Conservation (phyloP, 2,113 vertebrate species). For the Mastomys natalensis region DNA sequence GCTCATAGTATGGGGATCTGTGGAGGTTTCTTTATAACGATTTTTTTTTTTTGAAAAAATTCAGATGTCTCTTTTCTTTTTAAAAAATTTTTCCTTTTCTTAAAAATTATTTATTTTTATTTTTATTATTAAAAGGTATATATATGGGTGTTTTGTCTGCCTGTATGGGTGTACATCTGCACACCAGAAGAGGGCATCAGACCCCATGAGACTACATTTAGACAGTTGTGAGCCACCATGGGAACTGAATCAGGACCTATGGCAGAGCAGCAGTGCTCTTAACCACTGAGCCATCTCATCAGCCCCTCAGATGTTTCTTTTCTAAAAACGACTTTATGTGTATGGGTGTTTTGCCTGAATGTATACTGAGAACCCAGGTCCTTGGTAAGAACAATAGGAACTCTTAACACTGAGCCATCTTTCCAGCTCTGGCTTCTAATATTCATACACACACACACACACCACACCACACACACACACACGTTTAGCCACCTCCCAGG, state of each 20-base stretch:
- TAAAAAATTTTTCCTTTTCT: no score
- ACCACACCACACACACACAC: background rate
- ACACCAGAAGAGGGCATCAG: background rate
- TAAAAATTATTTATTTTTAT: background rate
- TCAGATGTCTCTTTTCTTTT: slow-evolving; percentile 28
- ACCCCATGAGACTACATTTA: background rate
- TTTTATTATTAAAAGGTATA: background rate
- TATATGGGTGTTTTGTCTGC: background rate
- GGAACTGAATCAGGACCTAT: background rate
- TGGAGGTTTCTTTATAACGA: background rate
- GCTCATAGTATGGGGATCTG: background rate
- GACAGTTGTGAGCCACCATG: background rate
- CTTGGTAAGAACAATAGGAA: background rate
- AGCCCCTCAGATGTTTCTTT: background rate
- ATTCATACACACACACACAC: background rate
- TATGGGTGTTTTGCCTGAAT: background rate
- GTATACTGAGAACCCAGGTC: background rate
- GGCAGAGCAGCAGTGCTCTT: background rate
- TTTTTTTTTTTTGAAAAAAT: background rate
- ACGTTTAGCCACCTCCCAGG: background rate
- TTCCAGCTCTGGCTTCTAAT: background rate
- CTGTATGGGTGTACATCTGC: background rate
- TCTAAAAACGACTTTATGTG: background rate
- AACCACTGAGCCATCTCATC: background rate
- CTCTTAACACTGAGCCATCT: background rate